These are phyloP conservation scores for Trissolcus brochymenae DNA, from an alignment of 2,888 invertebrate species.

Conservation along the genomic window DNA sequence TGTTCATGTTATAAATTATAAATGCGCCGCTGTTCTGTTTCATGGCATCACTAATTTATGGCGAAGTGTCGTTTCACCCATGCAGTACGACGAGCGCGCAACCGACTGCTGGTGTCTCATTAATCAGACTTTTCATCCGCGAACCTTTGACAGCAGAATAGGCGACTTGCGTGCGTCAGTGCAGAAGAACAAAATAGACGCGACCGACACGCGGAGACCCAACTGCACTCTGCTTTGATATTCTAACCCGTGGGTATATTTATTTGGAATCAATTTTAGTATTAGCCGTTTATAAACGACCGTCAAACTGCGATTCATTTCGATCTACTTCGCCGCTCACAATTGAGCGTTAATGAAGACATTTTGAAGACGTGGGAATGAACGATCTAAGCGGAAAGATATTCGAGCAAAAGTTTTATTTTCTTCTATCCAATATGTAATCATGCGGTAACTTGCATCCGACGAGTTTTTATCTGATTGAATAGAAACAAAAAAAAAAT, in stretches of 20 bases:
- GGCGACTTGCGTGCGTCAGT: conserved; percentile 34
- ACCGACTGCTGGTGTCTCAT: conserved; percentile 44
- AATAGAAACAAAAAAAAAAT: not conserved
- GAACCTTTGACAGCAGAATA: conserved; percentile 55
- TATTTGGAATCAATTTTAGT: conserved; percentile 29
- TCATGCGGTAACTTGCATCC: not conserved
- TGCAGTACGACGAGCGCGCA: conserved; percentile 39
- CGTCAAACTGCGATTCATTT: conserved; percentile 7
- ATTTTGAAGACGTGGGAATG: not conserved
- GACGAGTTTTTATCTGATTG: not conserved
- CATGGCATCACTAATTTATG: conserved; percentile 56
- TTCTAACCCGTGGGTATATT: conserved; percentile 42
- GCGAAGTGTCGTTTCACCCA: conserved; percentile 48
- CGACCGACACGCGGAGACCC: conserved; percentile 12
- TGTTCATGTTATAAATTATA: conserved; percentile 56
- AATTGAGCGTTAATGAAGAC: conserved; percentile 22
- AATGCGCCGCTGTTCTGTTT: conserved; percentile 49
- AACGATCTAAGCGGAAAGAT: not conserved
- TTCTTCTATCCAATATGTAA: not conserved
- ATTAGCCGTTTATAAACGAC: conserved; percentile 22
- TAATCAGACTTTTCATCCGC: conserved; percentile 57
- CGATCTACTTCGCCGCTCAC: not conserved
- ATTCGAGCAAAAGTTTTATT: not conserved
- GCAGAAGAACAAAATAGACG: conserved; percentile 28
- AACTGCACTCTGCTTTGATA: conserved; percentile 10